These are phyloP conservation scores for Abrostola tripartita DNA, from an alignment of 2,888 invertebrate genomes.

Conservation along the genomic window DNA sequence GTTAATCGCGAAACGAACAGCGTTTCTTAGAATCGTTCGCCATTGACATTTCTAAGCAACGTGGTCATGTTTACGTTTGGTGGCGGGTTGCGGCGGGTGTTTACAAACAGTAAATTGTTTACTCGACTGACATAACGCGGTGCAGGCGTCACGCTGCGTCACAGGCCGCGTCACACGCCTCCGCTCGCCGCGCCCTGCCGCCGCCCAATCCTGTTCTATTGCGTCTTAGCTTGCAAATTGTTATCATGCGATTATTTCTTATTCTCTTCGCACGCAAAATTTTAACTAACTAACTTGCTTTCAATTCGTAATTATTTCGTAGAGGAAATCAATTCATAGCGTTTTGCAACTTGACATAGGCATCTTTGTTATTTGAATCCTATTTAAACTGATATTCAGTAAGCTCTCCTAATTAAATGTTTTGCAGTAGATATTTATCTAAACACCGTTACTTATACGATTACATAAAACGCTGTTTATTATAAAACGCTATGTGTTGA, in stretches of 20 bases:
- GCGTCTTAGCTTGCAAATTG: constrained; percentile 66
- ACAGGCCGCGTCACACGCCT: constrained; percentile 62
- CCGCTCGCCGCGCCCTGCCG: constrained; percentile 64
- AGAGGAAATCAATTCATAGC: too few species aligned
- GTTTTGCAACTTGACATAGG: too few species aligned
- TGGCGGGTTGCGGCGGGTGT: constrained; percentile 70
- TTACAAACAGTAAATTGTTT: constrained; percentile 86
- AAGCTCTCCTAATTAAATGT: too few species aligned
- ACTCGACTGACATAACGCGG: constrained; percentile 75
- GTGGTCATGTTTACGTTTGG: constrained; percentile 80
- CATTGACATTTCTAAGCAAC: constrained; percentile 78
- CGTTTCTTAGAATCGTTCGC: constrained; percentile 67
- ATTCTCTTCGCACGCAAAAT: constrained; percentile 6
- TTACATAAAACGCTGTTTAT: too few species aligned
- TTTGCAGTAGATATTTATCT: too few species aligned
- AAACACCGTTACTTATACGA: too few species aligned
- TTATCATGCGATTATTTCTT: constrained; percentile 34
- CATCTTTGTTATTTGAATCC: too few species aligned
- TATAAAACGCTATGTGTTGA: too few species aligned
- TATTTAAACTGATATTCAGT: too few species aligned
- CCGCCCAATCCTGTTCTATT: constrained; percentile 76
- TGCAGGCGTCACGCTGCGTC: constrained; percentile 70
- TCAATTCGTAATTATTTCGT: constrained; percentile 9
- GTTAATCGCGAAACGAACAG: constrained; percentile 59
- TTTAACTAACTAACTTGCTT: constrained; percentile 17